phyloP scores from a whole-genome alignment of 2,888 invertebrate species.

The Euspilapteryx auroguttella region DNA sequence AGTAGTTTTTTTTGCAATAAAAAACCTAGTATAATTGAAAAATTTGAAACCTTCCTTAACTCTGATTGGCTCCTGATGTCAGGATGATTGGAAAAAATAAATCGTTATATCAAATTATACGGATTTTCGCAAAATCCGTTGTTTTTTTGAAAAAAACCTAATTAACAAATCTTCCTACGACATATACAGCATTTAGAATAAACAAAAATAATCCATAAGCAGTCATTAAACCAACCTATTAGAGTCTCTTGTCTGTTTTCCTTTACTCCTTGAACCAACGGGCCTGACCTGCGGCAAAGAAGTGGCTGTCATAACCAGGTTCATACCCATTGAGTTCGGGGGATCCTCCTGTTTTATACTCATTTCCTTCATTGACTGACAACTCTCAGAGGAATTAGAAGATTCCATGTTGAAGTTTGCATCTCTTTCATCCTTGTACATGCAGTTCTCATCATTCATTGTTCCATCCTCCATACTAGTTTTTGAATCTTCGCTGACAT shows the following conservation, averaged over 20 bases:
- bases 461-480: conserved; percentile 48
- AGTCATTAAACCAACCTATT: no score
- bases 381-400: conserved; percentile 50
- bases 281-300: conserved; percentile 25
- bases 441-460: conserved; percentile 46
- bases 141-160: no score
- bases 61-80: no score
- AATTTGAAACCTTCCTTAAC: no score
- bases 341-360: conserved; percentile 34
- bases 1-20: no score
- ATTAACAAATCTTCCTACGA: no score
- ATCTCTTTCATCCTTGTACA: conserved; percentile 49
- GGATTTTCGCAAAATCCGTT: no score
- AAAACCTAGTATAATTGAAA: no score
- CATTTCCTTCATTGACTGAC: conserved; percentile 45
- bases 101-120: no score
- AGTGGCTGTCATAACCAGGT: conserved; percentile 23
- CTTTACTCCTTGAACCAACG: conserved; percentile 23
- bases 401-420: conserved; percentile 53
- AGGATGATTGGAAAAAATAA: no score
- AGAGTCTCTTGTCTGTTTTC: conserved; percentile 40
- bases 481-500: conserved; percentile 48
- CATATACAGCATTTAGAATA: no score
- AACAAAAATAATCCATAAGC: no score
- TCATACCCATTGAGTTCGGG: conserved; percentile 24